phyloP scores from a whole-genome alignment of 2,888 invertebrate genomes.

The Tortrix viridana region DNA sequence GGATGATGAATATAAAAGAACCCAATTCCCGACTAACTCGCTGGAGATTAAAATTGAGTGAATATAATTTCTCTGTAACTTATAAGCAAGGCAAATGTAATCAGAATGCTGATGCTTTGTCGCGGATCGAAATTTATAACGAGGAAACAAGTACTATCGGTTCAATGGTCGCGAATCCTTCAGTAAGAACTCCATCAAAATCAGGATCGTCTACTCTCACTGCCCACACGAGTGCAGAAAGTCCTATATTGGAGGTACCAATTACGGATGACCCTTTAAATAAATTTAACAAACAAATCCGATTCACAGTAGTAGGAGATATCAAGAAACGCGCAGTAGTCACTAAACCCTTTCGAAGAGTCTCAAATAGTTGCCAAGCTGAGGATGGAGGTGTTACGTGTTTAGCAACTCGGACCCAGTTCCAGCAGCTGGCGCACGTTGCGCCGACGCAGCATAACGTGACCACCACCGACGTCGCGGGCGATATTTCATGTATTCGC shows the following conservation, averaged over 20 bases:
- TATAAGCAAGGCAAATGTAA: background rate
- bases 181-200: background rate
- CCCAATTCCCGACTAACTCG: constrained; percentile 3
- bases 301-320: background rate
- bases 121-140: background rate
- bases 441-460: too few species aligned
- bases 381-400: too few species aligned
- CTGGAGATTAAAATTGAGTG: constrained; percentile 1
- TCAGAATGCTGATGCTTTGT: background rate
- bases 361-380: too few species aligned
- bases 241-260: background rate
- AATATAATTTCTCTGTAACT: background rate
- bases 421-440: too few species aligned
- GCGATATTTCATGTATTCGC: too few species aligned
- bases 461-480: too few species aligned
- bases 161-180: background rate
- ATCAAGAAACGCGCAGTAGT: background rate
- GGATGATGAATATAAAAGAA: constrained; percentile 1
- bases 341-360: too few species aligned
- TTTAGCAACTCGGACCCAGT: too few species aligned
- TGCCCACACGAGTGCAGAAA: background rate
- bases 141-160: background rate
- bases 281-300: constrained; percentile 2
- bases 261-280: constrained; percentile 2
- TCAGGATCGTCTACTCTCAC: background rate